Evolutionary conservation across 2,888 invertebrate species (phyloP).

Genomic region (Philereme vetulata): DNA sequence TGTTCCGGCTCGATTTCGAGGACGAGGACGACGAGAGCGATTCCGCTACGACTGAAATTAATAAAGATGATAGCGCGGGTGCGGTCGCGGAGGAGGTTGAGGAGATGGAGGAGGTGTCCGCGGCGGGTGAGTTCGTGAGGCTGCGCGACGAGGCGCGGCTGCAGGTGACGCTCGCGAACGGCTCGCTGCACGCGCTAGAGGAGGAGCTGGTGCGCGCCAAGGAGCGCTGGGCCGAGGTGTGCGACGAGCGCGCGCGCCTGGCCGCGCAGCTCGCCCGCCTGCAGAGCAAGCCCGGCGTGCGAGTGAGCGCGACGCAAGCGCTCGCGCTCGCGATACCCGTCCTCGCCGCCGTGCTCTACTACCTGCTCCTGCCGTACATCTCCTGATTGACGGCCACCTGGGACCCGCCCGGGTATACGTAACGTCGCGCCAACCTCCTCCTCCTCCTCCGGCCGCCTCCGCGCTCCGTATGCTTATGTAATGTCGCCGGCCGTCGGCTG

Average conservation of each 20-base stretch:
- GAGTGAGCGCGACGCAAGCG: conserved; percentile 80
- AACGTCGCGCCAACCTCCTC: conserved; percentile 45
- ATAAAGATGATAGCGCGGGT: conserved; percentile 48
- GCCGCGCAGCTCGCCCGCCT: conserved; percentile 81
- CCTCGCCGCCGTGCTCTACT: conserved; percentile 83
- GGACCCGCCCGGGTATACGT: conserved; percentile 79
- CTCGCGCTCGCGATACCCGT: conserved; percentile 80
- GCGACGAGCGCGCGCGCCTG: conserved; percentile 85
- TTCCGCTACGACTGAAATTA: conserved; percentile 68
- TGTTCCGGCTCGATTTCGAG: conserved; percentile 75
- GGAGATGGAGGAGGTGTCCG: conserved; percentile 16
- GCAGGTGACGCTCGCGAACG: conserved; percentile 70
- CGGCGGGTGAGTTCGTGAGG: conserved; percentile 52
- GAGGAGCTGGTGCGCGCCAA: conserved; percentile 90
- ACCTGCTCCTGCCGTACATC: conserved; percentile 83
- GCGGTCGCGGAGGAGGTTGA: conserved; percentile 22
- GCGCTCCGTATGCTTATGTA: conserved; percentile 40
- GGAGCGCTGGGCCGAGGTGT: conserved; percentile 87
- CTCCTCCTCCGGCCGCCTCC: conserved; percentile 41
- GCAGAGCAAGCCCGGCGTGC: conserved; percentile 82
- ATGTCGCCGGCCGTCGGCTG: conserved; percentile 46
- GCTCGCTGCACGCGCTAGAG: conserved; percentile 86
- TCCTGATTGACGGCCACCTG: conserved; percentile 86
- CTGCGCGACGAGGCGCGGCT: conserved; percentile 61
- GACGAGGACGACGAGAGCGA: conserved; percentile 74